Evolutionary conservation across 2,113 vertebrate species (phyloP).

Genomic region (Lamprotornis superbus): DNA sequence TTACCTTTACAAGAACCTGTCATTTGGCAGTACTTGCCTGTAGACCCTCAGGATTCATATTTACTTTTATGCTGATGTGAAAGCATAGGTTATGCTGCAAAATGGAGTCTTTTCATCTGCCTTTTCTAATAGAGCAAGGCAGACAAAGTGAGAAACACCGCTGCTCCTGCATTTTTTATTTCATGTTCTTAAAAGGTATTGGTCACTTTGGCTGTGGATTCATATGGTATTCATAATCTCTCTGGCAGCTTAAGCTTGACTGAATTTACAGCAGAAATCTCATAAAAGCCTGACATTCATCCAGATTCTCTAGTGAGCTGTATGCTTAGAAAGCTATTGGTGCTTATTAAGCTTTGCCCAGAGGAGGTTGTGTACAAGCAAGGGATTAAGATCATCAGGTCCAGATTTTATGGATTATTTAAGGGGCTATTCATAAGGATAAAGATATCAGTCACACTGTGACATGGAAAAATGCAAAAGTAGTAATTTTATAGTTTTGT

Average conservation of each 20-base stretch:
- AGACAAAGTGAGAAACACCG: background rate
- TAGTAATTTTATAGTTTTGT: background rate
- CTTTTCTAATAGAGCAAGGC: background rate
- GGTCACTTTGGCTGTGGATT: background rate
- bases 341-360: conserved; percentile 13
- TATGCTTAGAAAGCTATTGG: conserved; percentile 11
- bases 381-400: conserved; percentile 14
- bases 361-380: background rate
- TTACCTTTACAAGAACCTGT: background rate
- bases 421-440: background rate
- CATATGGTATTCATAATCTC: background rate
- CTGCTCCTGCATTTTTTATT: background rate
- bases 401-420: background rate
- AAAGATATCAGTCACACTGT: background rate
- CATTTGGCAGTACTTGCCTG: background rate
- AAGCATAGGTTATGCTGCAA: background rate
- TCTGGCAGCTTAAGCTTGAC: background rate
- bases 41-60: background rate
- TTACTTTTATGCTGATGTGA: background rate
- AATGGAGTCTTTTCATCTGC: background rate
- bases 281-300: conserved; percentile 10
- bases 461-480: conserved; percentile 1
- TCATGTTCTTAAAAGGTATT: background rate
- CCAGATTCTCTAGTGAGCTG: background rate
- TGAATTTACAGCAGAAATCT: conserved; percentile 14